Conservation (phyloP, 2,888 invertebrate species). For the Gonocerus acuteangulatus region DNA sequence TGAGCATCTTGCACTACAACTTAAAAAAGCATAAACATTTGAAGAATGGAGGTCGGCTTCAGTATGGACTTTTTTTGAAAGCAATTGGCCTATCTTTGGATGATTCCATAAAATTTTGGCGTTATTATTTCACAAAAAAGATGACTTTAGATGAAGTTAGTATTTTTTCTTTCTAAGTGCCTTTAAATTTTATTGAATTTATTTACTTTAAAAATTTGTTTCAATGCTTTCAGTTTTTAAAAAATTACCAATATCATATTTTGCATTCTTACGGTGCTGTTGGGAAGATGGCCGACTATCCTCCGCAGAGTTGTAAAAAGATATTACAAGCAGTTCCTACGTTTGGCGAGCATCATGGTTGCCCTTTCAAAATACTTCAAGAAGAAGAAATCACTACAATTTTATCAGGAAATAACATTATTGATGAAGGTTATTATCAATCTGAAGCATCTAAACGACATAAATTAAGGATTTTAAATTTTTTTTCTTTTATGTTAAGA, state of each 20-base stretch:
- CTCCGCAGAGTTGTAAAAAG: constrained; percentile 29
- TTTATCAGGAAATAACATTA: background rate
- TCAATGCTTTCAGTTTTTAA: constrained; percentile 31
- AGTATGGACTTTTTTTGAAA: constrained; percentile 32
- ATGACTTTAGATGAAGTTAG: constrained; percentile 20
- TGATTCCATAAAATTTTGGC: constrained; percentile 29
- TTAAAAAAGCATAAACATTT: constrained; percentile 27
- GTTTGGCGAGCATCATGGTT: constrained; percentile 30
- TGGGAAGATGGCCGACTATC: constrained; percentile 32
- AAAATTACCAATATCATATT: constrained; percentile 28
- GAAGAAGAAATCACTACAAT: constrained; percentile 11
- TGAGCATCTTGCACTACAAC: constrained; percentile 29
- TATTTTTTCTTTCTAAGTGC: too few relatives aligned
- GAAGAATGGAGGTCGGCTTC: constrained; percentile 30
- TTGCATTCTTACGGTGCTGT: constrained; percentile 30
- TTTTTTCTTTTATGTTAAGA: background rate
- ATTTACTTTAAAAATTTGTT: too few relatives aligned
- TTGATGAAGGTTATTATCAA: constrained; percentile 4
- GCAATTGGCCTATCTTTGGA: constrained; percentile 28
- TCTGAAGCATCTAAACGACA: background rate
- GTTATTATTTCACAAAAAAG: constrained; percentile 30
- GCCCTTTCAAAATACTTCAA: constrained; percentile 30
- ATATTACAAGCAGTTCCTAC: constrained; percentile 25
- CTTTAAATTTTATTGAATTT: too few relatives aligned
- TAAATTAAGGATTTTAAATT: background rate